Evolutionary conservation across 2,888 invertebrate species (phyloP).

Genomic region (Pseudococcus viburni): DNA sequence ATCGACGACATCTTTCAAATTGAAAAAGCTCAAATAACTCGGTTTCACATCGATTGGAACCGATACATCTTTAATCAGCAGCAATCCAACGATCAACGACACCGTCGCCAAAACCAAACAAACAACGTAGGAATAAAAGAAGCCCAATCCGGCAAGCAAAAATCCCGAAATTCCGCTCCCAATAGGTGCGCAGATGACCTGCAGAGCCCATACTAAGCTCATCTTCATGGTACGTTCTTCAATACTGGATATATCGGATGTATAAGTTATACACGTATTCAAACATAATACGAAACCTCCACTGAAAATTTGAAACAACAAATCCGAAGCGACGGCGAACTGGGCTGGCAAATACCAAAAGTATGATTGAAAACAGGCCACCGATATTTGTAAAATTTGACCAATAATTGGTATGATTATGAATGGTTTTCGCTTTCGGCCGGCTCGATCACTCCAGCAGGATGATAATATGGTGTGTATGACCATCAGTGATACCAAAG

Average conservation of each 20-base stretch:
- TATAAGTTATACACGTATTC: constrained; percentile 68
- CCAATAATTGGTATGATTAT: constrained; percentile 68
- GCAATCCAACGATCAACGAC: not conserved
- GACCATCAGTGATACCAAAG: not conserved
- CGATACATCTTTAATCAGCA: not conserved
- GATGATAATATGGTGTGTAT: constrained; percentile 38
- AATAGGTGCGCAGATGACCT: constrained; percentile 62
- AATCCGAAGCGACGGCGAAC: constrained; percentile 68
- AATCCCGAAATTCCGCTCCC: constrained; percentile 67
- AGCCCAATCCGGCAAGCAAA: constrained; percentile 65
- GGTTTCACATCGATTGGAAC: constrained; percentile 3
- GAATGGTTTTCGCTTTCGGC: constrained; percentile 67
- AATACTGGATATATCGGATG: constrained; percentile 68
- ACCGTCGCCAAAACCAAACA: constrained; percentile 7
- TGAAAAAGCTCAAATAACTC: constrained; percentile 16
- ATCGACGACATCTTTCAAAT: not conserved
- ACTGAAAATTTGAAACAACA: constrained; percentile 68
- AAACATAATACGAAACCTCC: constrained; percentile 68
- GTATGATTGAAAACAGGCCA: constrained; percentile 68
- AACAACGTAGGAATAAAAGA: constrained; percentile 59
- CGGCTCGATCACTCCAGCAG: constrained; percentile 49
- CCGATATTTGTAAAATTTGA: constrained; percentile 68
- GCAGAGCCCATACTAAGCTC: constrained; percentile 67
- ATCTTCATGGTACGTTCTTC: constrained; percentile 68
- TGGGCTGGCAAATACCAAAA: constrained; percentile 68